These are phyloP conservation scores for Colossoma macropomum DNA, from an alignment of 2,113 vertebrate genomes.

Conservation along the genomic window DNA sequence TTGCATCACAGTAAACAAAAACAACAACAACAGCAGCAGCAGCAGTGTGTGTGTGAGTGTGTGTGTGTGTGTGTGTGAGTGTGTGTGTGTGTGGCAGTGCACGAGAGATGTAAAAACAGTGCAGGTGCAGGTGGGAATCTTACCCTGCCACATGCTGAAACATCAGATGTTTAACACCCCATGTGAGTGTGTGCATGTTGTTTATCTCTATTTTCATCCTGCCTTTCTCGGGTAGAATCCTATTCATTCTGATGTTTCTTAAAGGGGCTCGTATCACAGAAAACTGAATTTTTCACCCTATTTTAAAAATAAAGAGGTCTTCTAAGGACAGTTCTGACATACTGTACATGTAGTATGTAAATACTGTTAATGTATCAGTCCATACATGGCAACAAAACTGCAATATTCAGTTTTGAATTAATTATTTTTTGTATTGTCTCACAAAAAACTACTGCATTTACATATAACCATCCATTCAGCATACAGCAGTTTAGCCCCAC, in stretches of 20 bases:
- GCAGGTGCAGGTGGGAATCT: background rate
- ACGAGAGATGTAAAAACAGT: background rate
- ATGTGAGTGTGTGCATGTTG: background rate
- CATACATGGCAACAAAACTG: too few species aligned
- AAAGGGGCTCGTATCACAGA: too few species aligned
- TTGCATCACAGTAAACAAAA: background rate
- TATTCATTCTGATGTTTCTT: background rate
- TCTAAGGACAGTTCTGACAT: too few species aligned
- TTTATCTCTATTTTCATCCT: background rate
- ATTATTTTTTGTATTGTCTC: too few species aligned
- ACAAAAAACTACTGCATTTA: background rate
- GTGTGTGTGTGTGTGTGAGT: background rate
- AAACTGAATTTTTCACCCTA: too few species aligned
- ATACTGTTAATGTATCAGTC: too few species aligned
- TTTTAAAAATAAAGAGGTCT: too few species aligned
- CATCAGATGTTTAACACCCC: background rate
- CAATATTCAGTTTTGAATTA: too few species aligned
- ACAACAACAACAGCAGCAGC: background rate
- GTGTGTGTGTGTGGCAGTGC: background rate
- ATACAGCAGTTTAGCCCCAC: background rate
- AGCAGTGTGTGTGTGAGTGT: background rate
- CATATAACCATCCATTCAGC: background rate
- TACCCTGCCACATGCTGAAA: background rate
- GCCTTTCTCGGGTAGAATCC: background rate
- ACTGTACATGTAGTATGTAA: too few species aligned